Evolutionary conservation across 2,113 vertebrate species (phyloP).

Genomic region (Acanthochromis polyacanthus): DNA sequence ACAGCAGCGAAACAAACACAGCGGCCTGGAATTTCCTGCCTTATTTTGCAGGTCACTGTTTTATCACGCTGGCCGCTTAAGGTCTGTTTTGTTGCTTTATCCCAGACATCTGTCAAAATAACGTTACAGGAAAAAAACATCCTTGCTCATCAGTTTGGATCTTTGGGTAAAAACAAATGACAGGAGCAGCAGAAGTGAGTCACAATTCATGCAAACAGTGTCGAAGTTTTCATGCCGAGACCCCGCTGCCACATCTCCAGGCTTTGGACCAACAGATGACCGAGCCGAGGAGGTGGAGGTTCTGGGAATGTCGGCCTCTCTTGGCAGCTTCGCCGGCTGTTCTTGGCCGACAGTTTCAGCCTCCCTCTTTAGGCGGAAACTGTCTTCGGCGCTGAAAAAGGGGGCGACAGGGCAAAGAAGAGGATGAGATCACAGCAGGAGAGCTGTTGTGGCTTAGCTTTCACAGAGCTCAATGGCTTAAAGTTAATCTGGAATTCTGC

Average conservation of each 20-base stretch:
- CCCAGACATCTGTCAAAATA: slow-evolving; percentile 63
- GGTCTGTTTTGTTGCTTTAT: slow-evolving; percentile 39
- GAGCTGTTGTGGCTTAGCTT: slow-evolving; percentile 72
- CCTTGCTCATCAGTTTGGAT: not conserved
- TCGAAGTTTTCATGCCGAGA: not conserved
- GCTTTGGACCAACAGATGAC: slow-evolving; percentile 29
- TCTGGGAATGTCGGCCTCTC: slow-evolving; percentile 65
- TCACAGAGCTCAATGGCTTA: slow-evolving; percentile 68
- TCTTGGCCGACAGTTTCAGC: slow-evolving; percentile 61
- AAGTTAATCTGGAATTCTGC: slow-evolving; percentile 74
- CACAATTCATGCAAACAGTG: not conserved
- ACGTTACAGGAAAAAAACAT: not conserved
- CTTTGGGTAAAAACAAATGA: not conserved
- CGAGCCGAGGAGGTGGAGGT: slow-evolving; percentile 40
- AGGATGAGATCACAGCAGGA: slow-evolving; percentile 75
- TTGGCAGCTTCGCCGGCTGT: slow-evolving; percentile 41
- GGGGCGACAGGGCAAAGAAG: slow-evolving; percentile 51
- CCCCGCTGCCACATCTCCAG: not conserved
- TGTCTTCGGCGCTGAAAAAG: slow-evolving; percentile 25
- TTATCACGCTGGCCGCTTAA: slow-evolving; percentile 50
- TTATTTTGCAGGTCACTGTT: slow-evolving; percentile 67
- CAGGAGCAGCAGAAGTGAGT: not conserved
- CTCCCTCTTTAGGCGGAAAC: slow-evolving; percentile 53
- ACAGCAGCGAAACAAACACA: slow-evolving; percentile 74
- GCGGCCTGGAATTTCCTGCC: slow-evolving; percentile 78